Evolutionary conservation across 2,888 invertebrate species (phyloP), one percentile per base, ranked within the genome.

Genomic region (Cephus rjabovi): DNA sequence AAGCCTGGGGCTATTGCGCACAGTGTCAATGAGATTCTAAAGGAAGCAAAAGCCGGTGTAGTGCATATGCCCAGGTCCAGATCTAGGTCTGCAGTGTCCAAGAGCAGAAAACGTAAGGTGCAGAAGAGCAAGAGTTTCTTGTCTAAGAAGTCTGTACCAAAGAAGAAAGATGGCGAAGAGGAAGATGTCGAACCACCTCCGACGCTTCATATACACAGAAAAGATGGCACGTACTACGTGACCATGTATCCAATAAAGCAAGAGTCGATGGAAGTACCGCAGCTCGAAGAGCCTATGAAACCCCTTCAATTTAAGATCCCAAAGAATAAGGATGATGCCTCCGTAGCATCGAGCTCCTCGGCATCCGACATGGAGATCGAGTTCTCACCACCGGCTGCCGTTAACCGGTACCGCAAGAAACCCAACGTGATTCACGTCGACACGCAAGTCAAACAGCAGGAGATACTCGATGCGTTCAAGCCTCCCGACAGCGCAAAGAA

Each of bases 301-400:
- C 92, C 92, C 23, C 75, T 92, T 75, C 88, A 91, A 74, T 91
- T 92, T 79, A 91, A 89, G 77, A 90, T 92, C 34, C 87, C 88
- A 1, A 89, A 87, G 79, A 89, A 89, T 70, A 87, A 85, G 73
- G 89, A 88, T 74, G 89, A 89, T 31, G 83, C 79, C 0, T 90
- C 90, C 1, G 76, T 80, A 0, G 85, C 85, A 11, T 85, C 87
- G 12, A 89, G 89, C 77, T 90, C 91, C 0, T 88, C 89, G 9
- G 91, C 89, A 12, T 91, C 92, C 4, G 91, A 92, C 77, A 89
- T 92, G 87, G 92, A 92, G 80, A 91, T 92, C 75, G 92, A 92
- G 83, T 92, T 91, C 82, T 89, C 90, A 69, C 91, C 92, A 37
- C 91, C 92, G 11, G 89, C 90, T 4, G 90, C 89, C n/a, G 86